Percentiles rank a stretch among this genome's conserved stretches.
phyloP scores from a whole-genome alignment of 2,888 invertebrate genomes.

The Dromius quadrimaculatus region DNA sequence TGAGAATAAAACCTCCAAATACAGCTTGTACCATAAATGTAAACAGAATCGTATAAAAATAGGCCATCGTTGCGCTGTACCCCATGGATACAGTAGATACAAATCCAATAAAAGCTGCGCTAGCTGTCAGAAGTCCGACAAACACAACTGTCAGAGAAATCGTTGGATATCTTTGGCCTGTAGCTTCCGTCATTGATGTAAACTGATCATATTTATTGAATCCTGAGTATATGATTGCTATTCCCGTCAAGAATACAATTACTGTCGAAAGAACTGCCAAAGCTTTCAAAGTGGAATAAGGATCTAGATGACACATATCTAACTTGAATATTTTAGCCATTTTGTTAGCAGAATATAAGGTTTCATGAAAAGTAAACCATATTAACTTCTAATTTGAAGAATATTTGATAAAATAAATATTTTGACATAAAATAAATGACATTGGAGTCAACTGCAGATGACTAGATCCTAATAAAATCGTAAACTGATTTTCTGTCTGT shows the following conservation, averaged over 20 bases:
- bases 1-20: slow-evolving; percentile 3
- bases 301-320: background rate
- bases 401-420: background rate
- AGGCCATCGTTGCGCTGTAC: background rate
- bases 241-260: background rate
- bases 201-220: slow-evolving; percentile 1
- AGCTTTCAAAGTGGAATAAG: background rate
- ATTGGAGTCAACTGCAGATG: background rate
- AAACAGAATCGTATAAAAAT: slow-evolving; percentile 15
- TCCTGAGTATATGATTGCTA: slow-evolving; percentile 11
- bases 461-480: background rate
- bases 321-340: background rate
- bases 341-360: too few relatives aligned
- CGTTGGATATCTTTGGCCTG: background rate
- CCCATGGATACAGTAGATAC: background rate
- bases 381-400: too few relatives aligned
- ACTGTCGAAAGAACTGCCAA: background rate
- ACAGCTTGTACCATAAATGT: slow-evolving; percentile 13
- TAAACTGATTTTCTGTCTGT: too few relatives aligned
- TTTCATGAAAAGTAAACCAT: too few relatives aligned
- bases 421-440: background rate
- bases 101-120: slow-evolving; percentile 4
- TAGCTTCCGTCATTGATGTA: background rate
- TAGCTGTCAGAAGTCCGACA: background rate
- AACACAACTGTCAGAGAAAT: background rate